A percentile compares a stretch with the other conserved stretches of the same genome.
These are phyloP conservation scores for Lepidostoma basale DNA, from an alignment of 1,140 invertebrate genomes.

Conservation along the genomic window DNA sequence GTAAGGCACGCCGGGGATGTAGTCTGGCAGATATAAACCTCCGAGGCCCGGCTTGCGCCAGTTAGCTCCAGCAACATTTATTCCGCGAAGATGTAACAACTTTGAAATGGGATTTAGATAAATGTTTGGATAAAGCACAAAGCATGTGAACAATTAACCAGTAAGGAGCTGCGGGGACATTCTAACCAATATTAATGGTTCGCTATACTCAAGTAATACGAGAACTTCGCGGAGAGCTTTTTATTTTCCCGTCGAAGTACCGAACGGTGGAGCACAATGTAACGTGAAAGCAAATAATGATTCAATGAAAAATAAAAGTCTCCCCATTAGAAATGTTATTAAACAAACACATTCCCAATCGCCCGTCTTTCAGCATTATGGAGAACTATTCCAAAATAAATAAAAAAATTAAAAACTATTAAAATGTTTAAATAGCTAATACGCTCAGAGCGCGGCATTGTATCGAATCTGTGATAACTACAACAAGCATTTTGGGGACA, in stretches of 20 bases:
- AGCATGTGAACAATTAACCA: constrained; percentile 46
- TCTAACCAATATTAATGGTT: constrained; percentile 45
- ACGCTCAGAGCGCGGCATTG: too few relatives aligned
- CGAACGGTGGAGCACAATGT: constrained; percentile 9
- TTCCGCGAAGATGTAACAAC: constrained; percentile 38
- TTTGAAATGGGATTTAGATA: constrained; percentile 46
- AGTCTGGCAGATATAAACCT: too few relatives aligned
- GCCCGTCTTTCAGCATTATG: too few relatives aligned
- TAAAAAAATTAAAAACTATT: too few relatives aligned
- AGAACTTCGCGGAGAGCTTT: constrained; percentile 14
- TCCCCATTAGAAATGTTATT: too few relatives aligned
- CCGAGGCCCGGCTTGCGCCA: too few relatives aligned
- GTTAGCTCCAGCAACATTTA: too few relatives aligned
- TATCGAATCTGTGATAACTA: too few relatives aligned
- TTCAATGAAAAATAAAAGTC: constrained; percentile 21
- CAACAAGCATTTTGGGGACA: too few relatives aligned
- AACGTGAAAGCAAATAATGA: constrained; percentile 20
- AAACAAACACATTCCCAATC: constrained; percentile 5
- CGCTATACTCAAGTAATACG: constrained; percentile 16
- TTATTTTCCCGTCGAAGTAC: neutral
- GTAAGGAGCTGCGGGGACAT: constrained; percentile 36
- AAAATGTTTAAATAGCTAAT: too few relatives aligned
- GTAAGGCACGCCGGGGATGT: too few relatives aligned
- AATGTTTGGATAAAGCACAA: constrained; percentile 46
- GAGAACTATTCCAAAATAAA: too few relatives aligned